phyloP scores from a whole-genome alignment of 1,140 invertebrate species.

The Halesus radiatus region DNA sequence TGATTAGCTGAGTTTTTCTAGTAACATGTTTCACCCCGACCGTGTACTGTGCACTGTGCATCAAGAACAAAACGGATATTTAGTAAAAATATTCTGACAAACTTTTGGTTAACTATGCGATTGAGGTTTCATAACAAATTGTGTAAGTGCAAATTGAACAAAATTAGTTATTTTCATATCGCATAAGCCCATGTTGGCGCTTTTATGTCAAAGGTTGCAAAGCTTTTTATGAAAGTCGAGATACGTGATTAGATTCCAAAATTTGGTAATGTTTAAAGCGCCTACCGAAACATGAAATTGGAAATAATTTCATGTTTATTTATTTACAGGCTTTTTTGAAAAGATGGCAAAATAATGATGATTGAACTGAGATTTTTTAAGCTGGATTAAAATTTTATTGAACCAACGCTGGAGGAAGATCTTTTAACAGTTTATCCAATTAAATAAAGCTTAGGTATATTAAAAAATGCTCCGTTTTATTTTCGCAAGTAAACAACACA shows the following conservation, averaged over 20 bases:
- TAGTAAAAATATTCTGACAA: too few species aligned
- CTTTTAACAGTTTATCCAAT: neutral
- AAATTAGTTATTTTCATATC: too few species aligned
- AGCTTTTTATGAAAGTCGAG: neutral
- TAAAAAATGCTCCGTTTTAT: neutral
- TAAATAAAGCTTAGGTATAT: neutral
- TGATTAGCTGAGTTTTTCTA: too few species aligned
- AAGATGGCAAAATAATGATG: conserved; percentile 2
- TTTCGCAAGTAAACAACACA: neutral
- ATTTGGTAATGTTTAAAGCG: neutral
- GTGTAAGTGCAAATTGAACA: too few species aligned
- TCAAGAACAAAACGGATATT: too few species aligned
- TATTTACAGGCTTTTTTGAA: neutral
- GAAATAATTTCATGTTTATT: conserved; percentile 19
- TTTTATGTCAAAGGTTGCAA: too few species aligned
- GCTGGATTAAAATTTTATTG: conserved; percentile 13
- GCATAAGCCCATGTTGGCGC: too few species aligned
- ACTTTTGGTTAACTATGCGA: too few species aligned
- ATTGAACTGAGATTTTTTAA: conserved; percentile 17
- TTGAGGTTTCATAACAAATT: too few species aligned
- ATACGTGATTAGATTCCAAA: conserved; percentile 12
- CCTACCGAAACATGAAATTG: conserved; percentile 12
- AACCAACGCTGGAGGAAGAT: neutral
- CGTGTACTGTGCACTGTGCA: too few species aligned
- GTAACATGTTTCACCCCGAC: too few species aligned